Conservation (phyloP, 1,140 invertebrate genomes). For the fruit fly (Drosophila melanogaster) region Release_6_plus_ISO1_MT NT_033779.5:5355001-5355500, state of each 20-base stretch:
- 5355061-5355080: slow-evolving; percentile 79
- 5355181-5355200: slow-evolving; percentile 91
- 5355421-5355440: slow-evolving; percentile 1
- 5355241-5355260: slow-evolving; percentile 96
- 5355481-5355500: neutral
- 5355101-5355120: slow-evolving; percentile 44
- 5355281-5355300: slow-evolving; percentile 86
- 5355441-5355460: slow-evolving; percentile 16
- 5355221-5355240: slow-evolving; percentile 96
- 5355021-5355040: slow-evolving; percentile 79
- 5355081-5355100: slow-evolving; percentile 82
- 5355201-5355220: slow-evolving; percentile 95
- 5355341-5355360: no score
- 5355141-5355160: slow-evolving; percentile 50
- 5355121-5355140: slow-evolving; percentile 4
- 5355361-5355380: neutral
- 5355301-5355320: neutral
- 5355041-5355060: slow-evolving; percentile 76
- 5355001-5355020: slow-evolving; percentile 70
- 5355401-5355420: neutral
- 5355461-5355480: neutral
- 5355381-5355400: no score
- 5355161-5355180: slow-evolving; percentile 62
- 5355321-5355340: neutral
- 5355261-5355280: slow-evolving; percentile 92